Base-by-base conservation (phyloP, 2,888 invertebrate species). In the Caenorhabditis japonica region DNA sequence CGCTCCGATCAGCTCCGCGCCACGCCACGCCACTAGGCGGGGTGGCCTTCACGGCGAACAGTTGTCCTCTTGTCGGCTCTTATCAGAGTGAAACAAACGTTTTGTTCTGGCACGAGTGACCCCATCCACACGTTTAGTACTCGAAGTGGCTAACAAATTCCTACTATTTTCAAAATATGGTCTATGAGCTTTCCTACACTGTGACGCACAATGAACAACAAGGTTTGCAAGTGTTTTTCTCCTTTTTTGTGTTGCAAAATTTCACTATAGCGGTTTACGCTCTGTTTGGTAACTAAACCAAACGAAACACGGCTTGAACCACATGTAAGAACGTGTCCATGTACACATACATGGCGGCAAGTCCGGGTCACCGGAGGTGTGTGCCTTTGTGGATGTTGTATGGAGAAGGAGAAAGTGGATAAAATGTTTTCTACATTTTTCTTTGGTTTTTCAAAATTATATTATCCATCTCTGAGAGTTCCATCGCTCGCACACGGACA, bases 141-240 rank as follows among this genome's bases (percentile, higher is more conserved):
- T n/a, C n/a, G n/a, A n/a, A n/a, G n/a, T 46, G 46, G n/a, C 19
- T 19, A 2, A 3, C 19, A 12, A n/a, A n/a, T n/a, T n/a, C n/a
- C n/a, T n/a, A 59, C 41, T 53, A 38, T 52, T 23, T 33, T 34
- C 13, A 34, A n/a, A 47, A 15, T 46, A 52, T 62, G 62, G 53
- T 62, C 23, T 53, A 62, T 46, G 62, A 62, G 43, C 46, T 62
- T 44, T 62, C 62, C 43, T 62, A 62, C 51, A 46, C 46, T 44
- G 62, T 62, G 21, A 36, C 62, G n/a, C 53, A 46, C 36, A 53
- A 62, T 38, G 62, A 62, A 7, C 30, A 30, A 30, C 30, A 30
- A 52, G 43, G 52, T 43, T 41, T n/a, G n/a, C n/a, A n/a, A n/a
- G 53, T 53, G 61, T 61, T 52, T 36, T 19, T 23, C 23, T 27